Conservation (phyloP, 2,888 invertebrate species). For the Sabellastarte sp. region DNA sequence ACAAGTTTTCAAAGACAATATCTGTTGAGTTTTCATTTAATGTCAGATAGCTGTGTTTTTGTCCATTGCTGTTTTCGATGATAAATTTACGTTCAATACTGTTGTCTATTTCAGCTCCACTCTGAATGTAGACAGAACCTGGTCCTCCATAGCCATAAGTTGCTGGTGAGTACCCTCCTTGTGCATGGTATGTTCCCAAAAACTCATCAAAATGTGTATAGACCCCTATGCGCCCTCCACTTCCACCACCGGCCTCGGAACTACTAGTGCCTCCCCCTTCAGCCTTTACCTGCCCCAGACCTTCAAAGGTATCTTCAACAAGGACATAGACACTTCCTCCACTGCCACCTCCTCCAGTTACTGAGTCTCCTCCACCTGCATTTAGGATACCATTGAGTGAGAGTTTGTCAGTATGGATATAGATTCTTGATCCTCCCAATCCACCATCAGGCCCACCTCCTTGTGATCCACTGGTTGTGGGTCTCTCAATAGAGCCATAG, state of each 20-base stretch:
- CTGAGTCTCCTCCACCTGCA: conserved; percentile 31
- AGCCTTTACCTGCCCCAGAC: conserved; percentile 35
- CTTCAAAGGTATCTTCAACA: conserved; percentile 28
- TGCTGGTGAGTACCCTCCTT: conserved; percentile 33
- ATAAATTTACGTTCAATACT: conserved; percentile 28
- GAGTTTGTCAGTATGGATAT: conserved; percentile 30
- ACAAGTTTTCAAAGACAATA: conserved; percentile 33
- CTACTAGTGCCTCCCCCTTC: conserved; percentile 34
- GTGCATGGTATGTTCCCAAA: conserved; percentile 30
- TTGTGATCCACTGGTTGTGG: conserved; percentile 28
- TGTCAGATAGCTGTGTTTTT: conserved; percentile 36
- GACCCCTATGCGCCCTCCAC: conserved; percentile 36
- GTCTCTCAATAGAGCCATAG: conserved; percentile 38
- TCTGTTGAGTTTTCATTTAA: conserved; percentile 29
- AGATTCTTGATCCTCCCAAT: conserved; percentile 36
- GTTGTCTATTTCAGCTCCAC: conserved; percentile 16
- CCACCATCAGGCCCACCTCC: conserved; percentile 32
- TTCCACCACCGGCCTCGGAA: conserved; percentile 30
- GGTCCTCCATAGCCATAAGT: conserved; percentile 37
- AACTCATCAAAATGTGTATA: conserved; percentile 26
- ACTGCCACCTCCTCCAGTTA: conserved; percentile 38
- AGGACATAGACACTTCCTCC: conserved; percentile 40
- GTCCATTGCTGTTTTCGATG: conserved; percentile 38
- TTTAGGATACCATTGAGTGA: conserved; percentile 37
- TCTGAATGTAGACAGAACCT: conserved; percentile 34